phyloP scores from a whole-genome alignment of 2,888 invertebrate genomes.

The Heliconius charithonia region DNA sequence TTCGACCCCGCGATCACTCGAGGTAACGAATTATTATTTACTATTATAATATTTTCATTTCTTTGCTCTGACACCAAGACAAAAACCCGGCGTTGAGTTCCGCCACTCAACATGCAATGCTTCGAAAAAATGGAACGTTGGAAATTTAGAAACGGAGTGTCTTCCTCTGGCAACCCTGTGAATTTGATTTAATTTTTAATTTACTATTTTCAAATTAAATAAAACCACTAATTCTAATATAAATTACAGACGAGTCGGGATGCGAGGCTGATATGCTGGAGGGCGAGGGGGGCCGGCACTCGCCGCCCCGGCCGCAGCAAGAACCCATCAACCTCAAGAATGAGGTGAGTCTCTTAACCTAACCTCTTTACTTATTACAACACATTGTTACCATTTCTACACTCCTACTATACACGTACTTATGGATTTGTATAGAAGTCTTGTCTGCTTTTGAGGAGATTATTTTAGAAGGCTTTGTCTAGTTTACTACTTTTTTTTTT shows the following conservation, averaged over 20 bases:
- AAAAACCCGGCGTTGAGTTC: too few relatives aligned
- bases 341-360: conserved; percentile 69
- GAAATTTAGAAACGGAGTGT: too few relatives aligned
- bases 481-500: not conserved
- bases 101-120: too few relatives aligned
- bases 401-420: conserved; percentile 31
- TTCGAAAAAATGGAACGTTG: too few relatives aligned
- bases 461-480: conserved; percentile 24
- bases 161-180: too few relatives aligned
- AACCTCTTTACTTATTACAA: conserved; percentile 51
- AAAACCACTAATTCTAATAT: conserved; percentile 42
- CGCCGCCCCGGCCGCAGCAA: conserved; percentile 83
- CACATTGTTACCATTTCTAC: conserved; percentile 48
- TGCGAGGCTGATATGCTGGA: conserved; percentile 94
- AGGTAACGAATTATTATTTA: too few relatives aligned
- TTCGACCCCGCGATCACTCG: too few relatives aligned
- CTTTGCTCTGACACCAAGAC: too few relatives aligned
- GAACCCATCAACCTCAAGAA: conserved; percentile 83
- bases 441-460: conserved; percentile 19
- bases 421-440: conserved; percentile 11
- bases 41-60: too few relatives aligned
- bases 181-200: too few relatives aligned
- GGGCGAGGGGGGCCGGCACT: conserved; percentile 86
- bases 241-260: conserved; percentile 88
- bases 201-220: not conserved